A percentile compares a stretch with the other conserved stretches of the same genome.
Evolutionary conservation across 1,140 invertebrate species (phyloP).

Genomic region (Zaprionus kolodkinae): DNA sequence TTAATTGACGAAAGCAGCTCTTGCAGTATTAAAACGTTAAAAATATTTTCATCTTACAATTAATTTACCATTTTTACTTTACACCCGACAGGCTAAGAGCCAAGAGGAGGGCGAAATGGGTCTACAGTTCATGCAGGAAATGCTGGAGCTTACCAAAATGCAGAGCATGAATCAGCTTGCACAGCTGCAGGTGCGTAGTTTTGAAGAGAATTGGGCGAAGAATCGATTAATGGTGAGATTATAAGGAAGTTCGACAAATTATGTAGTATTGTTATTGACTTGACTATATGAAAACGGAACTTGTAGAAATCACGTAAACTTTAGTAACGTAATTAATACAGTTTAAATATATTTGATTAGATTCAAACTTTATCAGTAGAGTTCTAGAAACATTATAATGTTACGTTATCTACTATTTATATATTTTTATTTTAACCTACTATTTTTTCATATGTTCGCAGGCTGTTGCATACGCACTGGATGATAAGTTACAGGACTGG

Average conservation of each 20-base stretch:
- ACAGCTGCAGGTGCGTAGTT: conserved; percentile 84
- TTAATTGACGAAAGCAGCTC: too few species aligned
- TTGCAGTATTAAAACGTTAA: background rate
- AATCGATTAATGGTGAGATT: conserved; percentile 27
- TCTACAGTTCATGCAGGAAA: conserved; percentile 98
- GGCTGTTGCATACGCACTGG: conserved; percentile 85
- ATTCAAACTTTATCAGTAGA: background rate
- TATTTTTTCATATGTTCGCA: conserved; percentile 34
- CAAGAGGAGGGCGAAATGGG: conserved; percentile 95
- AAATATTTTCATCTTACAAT: background rate
- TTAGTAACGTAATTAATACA: background rate
- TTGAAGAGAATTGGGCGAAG: conserved; percentile 12
- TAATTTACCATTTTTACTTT: background rate
- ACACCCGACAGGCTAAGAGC: conserved; percentile 89
- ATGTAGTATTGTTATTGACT: background rate
- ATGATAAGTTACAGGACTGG: conserved; percentile 78
- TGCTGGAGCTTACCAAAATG: conserved; percentile 94
- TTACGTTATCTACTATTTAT: background rate
- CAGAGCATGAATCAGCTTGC: conserved; percentile 87
- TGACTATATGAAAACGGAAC: background rate
- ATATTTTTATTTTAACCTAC: background rate
- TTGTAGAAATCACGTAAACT: background rate
- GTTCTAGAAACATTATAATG: background rate
- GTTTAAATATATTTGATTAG: background rate
- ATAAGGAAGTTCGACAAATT: background rate